Evolutionary conservation across 2,888 invertebrate genomes (phyloP).

Genomic region (Rhagonycha fulva): DNA sequence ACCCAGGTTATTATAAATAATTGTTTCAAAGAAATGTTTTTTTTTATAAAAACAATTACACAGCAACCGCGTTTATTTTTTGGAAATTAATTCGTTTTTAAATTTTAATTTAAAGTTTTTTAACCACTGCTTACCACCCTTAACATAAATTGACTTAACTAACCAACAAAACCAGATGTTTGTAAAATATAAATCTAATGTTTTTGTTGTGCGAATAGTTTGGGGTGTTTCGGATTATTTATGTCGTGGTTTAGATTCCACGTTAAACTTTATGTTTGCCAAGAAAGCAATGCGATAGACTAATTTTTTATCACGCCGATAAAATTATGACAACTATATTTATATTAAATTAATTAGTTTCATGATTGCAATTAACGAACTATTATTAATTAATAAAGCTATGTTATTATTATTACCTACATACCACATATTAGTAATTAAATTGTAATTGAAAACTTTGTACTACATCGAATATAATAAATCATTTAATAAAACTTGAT

Average conservation of each 20-base stretch:
- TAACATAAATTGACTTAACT: not conserved
- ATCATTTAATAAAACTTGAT: not conserved
- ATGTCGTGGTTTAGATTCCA: no score
- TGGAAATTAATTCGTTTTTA: not conserved
- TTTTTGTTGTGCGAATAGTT: no score
- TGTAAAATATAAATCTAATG: no score
- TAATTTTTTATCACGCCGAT: no score
- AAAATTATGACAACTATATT: no score
- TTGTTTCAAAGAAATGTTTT: not conserved
- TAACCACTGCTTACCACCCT: not conserved
- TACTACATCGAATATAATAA: not conserved
- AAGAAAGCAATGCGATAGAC: no score
- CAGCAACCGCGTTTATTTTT: not conserved
- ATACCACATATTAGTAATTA: not conserved
- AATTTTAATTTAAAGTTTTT: not conserved
- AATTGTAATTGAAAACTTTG: not conserved
- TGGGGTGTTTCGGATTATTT: no score
- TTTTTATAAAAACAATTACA: not conserved
- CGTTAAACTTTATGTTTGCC: no score
- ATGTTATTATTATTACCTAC: no score
- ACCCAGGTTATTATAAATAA: not conserved
- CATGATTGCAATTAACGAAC: not conserved
- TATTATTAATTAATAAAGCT: not conserved
- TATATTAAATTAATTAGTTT: not conserved
- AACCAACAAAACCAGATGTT: not conserved